phyloP scores from a whole-genome alignment of 2,888 invertebrate species.

The Epiblema foenella region DNA sequence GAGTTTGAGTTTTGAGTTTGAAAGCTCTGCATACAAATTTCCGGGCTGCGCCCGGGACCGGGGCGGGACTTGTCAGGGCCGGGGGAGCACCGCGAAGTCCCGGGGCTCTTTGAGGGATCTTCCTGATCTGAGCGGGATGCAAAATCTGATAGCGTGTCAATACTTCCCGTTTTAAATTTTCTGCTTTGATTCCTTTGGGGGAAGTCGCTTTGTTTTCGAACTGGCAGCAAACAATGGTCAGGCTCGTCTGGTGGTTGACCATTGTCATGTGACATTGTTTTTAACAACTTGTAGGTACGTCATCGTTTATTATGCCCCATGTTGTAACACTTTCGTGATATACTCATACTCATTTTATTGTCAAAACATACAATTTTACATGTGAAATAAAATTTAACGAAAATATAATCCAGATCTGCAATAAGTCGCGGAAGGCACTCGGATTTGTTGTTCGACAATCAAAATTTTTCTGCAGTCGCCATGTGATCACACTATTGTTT shows the following conservation, averaged over 20 bases:
- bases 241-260: neutral
- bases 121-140: neutral
- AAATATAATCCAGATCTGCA: no score
- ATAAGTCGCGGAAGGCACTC: no score
- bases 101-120: conserved; percentile 21
- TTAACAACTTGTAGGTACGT: neutral
- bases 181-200: neutral
- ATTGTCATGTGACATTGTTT: neutral
- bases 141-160: neutral
- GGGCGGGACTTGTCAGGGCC: conserved; percentile 18
- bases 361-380: no score
- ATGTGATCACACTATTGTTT: no score
- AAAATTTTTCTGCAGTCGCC: no score
- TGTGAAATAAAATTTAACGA: no score
- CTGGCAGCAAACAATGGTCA: neutral
- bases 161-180: neutral
- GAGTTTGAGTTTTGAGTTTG: no score
- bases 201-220: neutral
- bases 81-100: conserved; percentile 6
- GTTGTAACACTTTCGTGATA: no score
- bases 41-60: conserved; percentile 9
- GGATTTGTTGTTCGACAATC: no score
- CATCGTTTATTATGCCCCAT: neutral
- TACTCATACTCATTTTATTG: no score
- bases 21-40: conserved; percentile 25